These are phyloP conservation scores for Rhorus exstirpatorius DNA, from an alignment of 2,888 invertebrate genomes.

Conservation along the genomic window DNA sequence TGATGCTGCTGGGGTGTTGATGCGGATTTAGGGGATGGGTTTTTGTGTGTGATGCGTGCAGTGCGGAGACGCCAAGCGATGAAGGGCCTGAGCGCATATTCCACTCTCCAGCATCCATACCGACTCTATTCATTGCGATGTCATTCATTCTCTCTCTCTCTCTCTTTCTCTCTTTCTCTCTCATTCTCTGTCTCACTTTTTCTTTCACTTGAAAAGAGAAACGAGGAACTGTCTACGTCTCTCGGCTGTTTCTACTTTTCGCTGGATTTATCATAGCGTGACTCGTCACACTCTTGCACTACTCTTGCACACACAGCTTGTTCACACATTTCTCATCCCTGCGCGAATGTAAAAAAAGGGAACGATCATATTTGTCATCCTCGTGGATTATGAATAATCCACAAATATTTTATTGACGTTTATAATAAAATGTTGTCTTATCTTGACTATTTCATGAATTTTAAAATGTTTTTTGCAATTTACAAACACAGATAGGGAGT, in stretches of 20 bases:
- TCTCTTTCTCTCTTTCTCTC: slow-evolving; percentile 9
- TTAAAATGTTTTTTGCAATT: too few relatives aligned
- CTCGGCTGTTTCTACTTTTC: slow-evolving; percentile 51
- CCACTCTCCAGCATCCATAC: slow-evolving; percentile 37
- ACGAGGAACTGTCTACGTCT: slow-evolving; percentile 41
- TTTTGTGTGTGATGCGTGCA: slow-evolving; percentile 54
- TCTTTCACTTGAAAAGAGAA: slow-evolving; percentile 33
- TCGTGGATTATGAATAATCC: slow-evolving; percentile 27
- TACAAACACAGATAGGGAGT: too few relatives aligned
- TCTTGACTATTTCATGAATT: too few relatives aligned
- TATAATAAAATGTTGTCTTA: too few relatives aligned
- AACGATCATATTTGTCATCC: not conserved
- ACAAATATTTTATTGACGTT: not conserved
- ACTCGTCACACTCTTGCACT: slow-evolving; percentile 69
- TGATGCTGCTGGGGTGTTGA: slow-evolving; percentile 71
- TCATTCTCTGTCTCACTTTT: not conserved
- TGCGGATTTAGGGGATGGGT: slow-evolving; percentile 74
- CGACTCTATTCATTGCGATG: slow-evolving; percentile 52
- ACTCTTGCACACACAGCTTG: slow-evolving; percentile 78
- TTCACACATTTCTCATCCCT: slow-evolving; percentile 69
- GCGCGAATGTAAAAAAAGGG: slow-evolving; percentile 22
- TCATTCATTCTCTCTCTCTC: slow-evolving; percentile 28
- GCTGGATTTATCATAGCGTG: slow-evolving; percentile 79
- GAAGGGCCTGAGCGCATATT: slow-evolving; percentile 60
- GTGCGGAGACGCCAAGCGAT: slow-evolving; percentile 47